Evolutionary conservation across 2,888 invertebrate genomes (phyloP), one percentile per base, ranked within the genome.

Genomic region (Cosmopolites sordidus): DNA sequence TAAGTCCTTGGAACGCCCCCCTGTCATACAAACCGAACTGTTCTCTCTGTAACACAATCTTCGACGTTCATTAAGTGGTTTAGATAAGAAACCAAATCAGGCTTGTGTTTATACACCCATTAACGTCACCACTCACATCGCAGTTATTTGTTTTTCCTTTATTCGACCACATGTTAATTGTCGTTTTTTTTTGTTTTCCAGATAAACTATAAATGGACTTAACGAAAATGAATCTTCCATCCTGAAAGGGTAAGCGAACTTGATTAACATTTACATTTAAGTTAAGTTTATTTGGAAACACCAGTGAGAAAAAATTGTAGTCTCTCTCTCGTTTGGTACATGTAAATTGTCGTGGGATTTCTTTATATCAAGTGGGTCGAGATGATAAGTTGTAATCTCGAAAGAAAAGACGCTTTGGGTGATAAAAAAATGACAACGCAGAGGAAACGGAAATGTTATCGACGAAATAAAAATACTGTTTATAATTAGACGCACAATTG

Each of bases 361-460:
- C 33, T 33, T 33, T n/a, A 4, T n/a, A 22, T 38, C 22, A 45
- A 41, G 57, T 57, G 57, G 57, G 57, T 42, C 29, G 45, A 15
- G 29, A n/a, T 17, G 49, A 49, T 56, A 53, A 48, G 9, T 17
- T 29, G 18, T 33, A 27, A 33, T 33, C 33, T 6, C 33, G n/a
- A 15, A 57, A 57, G 57, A 57, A 57, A 57, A 57, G 57, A 57
- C 49, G 54, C 49, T 54, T 33, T 16, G 12, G 17, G 27, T 16
- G 50, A 52, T 51, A 54, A 51, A 39, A 51, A 33, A 33, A 51
- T 42, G 18, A 51, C 39, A 51, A 46, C 44, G 43, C 38, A 57
- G 12, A 57, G 54, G 57, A 57, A 57, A 50, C 54, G 57, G 57
- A 54, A 42, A 47, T 47, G 38, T 51, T 55, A 55, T 55, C 51